Evolutionary conservation across 1,140 invertebrate species (phyloP), one percentile per base, ranked within the genome.

Genomic region (Diachasma alloeum): DNA sequence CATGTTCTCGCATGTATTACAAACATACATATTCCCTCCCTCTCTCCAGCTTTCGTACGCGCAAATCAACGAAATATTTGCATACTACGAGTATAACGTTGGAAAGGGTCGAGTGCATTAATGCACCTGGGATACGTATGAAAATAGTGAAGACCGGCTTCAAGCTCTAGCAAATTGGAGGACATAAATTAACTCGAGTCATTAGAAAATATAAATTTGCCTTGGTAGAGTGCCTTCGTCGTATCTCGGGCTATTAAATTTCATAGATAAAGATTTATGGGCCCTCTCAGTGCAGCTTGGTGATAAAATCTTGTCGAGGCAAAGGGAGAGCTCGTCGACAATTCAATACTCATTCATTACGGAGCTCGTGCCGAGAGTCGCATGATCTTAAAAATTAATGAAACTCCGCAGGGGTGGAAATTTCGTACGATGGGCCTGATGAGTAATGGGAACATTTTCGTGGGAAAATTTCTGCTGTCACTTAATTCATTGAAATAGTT

Each of bases 221-320:
- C 72, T 17, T 24, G 53, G 2, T 37, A 24, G 63, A 53, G 72
- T 26, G 53, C 42, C 39, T 53, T 31, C 19, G 59, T 24, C 72
- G 19, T 46, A 59, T 74, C 72, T 17, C 53, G 72, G 9, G 48
- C 72, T 74, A 74, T 74, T 74, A 74, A 74, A 74, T 74, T 74
- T 67, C 56, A 74, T 59, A 74, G 48, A 72, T 66, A 67, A 39
- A 67, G 48, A 74, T 74, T 74, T 74, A 74, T 74, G 19, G 31
- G 59, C 63, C 19, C 56, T 42, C 63, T 67, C 44, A 17, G 56
- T 48, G 72, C 13, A 53, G 48, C 48, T 19, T 19, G 31, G 44
- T 72, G 70, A 72, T 72, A 72, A 72, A 72, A 72, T 72, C 70
- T 72, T 53, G 31, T 53, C 70, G 46, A 36, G 44, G 53, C 13